Conservation (phyloP, 1,140 invertebrate species). For the Anastrepha obliqua region DNA sequence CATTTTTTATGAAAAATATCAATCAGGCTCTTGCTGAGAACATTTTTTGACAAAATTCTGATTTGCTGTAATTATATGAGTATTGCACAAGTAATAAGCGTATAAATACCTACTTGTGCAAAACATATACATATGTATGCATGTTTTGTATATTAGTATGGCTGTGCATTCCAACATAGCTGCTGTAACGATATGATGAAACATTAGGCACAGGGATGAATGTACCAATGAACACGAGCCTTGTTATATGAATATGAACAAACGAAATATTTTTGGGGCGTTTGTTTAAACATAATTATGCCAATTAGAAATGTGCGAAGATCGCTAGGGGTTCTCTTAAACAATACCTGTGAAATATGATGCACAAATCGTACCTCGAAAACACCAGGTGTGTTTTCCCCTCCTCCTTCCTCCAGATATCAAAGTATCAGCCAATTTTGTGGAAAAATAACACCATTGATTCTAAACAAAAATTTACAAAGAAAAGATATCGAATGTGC, state of each 20-base stretch:
- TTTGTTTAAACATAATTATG: slow-evolving; percentile 56
- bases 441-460: not conserved
- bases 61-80: too few species aligned
- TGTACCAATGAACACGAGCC: not conserved
- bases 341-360: slow-evolving; percentile 44
- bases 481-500: not conserved
- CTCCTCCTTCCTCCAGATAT: not conserved
- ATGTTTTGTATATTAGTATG: not conserved
- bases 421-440: not conserved
- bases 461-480: not conserved
- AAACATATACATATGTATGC: too few species aligned
- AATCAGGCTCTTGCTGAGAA: too few species aligned
- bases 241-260: not conserved
- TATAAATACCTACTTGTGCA: too few species aligned
- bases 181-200: not conserved
- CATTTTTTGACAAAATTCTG: too few species aligned
- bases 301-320: slow-evolving; percentile 43
- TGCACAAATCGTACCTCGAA: not conserved
- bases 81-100: too few species aligned
- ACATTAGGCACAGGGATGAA: not conserved
- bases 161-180: not conserved
- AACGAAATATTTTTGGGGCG: slow-evolving; percentile 31
- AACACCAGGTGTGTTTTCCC: slow-evolving; percentile 15
- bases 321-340: slow-evolving; percentile 18
- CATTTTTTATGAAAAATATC: too few species aligned